Percentiles rank a stretch among this genome's conserved stretches.
These are phyloP conservation scores for Gnatocerus cornutus DNA, from an alignment of 2,888 invertebrate genomes.

Conservation along the genomic window DNA sequence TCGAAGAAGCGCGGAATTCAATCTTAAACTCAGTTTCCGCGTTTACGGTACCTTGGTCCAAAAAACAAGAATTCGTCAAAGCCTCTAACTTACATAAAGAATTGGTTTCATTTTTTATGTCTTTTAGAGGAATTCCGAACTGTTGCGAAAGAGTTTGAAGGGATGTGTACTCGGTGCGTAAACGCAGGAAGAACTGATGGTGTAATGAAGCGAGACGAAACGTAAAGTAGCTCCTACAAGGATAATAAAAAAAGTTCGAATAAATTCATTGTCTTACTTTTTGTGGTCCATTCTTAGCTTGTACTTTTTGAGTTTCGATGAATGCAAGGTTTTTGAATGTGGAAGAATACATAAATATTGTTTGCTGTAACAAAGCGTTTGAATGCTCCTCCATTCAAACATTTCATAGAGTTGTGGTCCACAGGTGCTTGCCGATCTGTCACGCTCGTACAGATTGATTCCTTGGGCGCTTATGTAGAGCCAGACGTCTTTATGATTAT, in stretches of 20 bases:
- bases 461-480: conserved; percentile 78
- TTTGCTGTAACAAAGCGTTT: conserved; percentile 84
- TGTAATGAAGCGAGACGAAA: conserved; percentile 86
- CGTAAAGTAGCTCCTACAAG: conserved; percentile 79
- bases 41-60: conserved; percentile 62
- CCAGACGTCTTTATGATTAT: conserved; percentile 76
- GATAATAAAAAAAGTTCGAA: background rate
- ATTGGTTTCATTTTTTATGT: conserved; percentile 70
- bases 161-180: conserved; percentile 82
- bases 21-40: conserved; percentile 68
- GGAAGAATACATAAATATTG: conserved; percentile 77
- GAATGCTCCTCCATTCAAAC: conserved; percentile 82
- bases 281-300: conserved; percentile 83
- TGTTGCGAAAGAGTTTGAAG: conserved; percentile 78
- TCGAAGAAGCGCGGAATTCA: conserved; percentile 65
- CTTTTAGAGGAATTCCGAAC: conserved; percentile 74
- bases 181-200: conserved; percentile 83
- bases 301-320: conserved; percentile 77
- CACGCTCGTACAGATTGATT: conserved; percentile 77
- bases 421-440: conserved; percentile 66
- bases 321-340: conserved; percentile 73
- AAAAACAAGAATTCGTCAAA: conserved; percentile 62
- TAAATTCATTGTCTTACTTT: conserved; percentile 73
- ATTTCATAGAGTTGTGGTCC: conserved; percentile 69
- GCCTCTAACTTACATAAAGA: conserved; percentile 68